Conservation (phyloP, 2,113 vertebrate species). For the Tursiops truncatus region DNA sequence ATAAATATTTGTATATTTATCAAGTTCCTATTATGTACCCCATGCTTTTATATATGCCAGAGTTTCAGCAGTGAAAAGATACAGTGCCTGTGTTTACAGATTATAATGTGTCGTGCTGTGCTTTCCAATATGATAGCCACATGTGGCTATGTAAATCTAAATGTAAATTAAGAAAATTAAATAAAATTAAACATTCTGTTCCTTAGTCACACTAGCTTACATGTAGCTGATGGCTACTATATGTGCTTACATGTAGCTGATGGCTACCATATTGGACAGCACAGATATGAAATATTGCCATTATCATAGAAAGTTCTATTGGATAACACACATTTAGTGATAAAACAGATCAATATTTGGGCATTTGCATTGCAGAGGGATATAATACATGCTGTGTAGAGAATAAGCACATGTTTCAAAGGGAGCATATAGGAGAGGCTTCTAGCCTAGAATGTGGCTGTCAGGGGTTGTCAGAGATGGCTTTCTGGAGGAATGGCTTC, state of each 20-base stretch:
- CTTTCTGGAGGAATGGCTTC: background rate
- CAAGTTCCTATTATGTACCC: background rate
- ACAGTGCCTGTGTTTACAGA: background rate
- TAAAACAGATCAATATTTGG: background rate
- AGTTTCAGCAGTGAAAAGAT: background rate
- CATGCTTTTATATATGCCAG: background rate
- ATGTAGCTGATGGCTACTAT: background rate
- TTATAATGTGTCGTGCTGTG: background rate
- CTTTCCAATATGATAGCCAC: background rate
- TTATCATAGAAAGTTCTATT: background rate
- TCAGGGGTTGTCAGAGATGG: background rate
- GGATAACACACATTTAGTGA: background rate
- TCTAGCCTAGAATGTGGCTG: background rate
- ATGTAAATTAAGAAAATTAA: background rate
- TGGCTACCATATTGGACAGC: background rate
- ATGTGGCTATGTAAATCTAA: slow-evolving; percentile 24
- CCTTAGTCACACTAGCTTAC: background rate
- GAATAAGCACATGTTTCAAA: background rate
- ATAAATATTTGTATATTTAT: background rate
- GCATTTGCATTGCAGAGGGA: background rate
- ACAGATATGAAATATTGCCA: background rate
- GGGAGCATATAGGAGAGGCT: background rate
- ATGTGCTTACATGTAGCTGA: background rate
- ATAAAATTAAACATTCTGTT: background rate
- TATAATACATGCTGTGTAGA: background rate